phyloP scores from a whole-genome alignment of 2,888 invertebrate genomes.

The Acleris literana region DNA sequence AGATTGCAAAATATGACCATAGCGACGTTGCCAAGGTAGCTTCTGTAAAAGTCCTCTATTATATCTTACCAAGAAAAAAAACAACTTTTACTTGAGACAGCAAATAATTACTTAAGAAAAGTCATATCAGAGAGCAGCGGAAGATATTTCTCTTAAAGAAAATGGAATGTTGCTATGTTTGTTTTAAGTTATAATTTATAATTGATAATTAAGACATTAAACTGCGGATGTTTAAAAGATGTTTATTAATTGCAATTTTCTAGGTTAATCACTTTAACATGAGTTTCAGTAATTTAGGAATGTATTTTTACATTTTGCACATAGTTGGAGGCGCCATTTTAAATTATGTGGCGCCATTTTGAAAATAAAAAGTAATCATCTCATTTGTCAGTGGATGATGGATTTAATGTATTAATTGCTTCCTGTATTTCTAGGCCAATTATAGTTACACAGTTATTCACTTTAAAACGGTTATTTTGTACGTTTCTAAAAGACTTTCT shows the following conservation, averaged over 20 bases:
- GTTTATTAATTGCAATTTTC: conserved; percentile 19
- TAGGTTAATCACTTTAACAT: conserved; percentile 24
- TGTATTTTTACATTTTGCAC: conserved; percentile 10
- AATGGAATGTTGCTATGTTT: conserved; percentile 13
- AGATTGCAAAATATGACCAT: too few species aligned
- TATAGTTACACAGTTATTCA: background rate
- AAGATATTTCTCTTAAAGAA: conserved; percentile 14
- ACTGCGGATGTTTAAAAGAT: conserved; percentile 26
- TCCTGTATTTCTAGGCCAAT: conserved; percentile 26
- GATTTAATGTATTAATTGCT: conserved; percentile 23
- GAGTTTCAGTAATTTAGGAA: conserved; percentile 22
- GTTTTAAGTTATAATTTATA: background rate
- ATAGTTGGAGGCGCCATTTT: conserved; percentile 11
- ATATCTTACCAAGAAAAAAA: background rate
- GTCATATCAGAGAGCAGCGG: background rate
- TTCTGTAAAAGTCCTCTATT: too few species aligned
- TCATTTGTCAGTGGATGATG: conserved; percentile 26
- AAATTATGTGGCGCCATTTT: conserved; percentile 21
- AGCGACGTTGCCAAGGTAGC: too few species aligned
- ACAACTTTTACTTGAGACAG: background rate
- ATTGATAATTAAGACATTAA: conserved; percentile 28
- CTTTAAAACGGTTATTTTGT: background rate
- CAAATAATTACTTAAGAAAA: conserved; percentile 4
- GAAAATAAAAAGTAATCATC: conserved; percentile 25
- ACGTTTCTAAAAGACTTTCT: background rate